phyloP scores from a whole-genome alignment of 2,888 invertebrate species.

The Gonocerus acuteangulatus region DNA sequence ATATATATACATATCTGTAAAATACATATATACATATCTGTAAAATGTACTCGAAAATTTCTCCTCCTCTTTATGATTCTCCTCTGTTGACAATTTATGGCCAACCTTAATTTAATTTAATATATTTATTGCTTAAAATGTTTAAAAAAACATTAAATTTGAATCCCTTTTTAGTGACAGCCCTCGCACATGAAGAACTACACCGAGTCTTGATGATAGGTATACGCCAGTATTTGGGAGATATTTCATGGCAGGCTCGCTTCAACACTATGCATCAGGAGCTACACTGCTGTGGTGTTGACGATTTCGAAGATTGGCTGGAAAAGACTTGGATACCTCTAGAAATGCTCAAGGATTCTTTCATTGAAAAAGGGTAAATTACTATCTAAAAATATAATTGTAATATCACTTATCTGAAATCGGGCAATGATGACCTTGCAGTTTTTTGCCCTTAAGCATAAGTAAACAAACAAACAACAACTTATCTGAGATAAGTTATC shows the following conservation, averaged over 20 bases:
- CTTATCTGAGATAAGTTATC: too few relatives aligned
- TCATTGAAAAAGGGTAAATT: background rate
- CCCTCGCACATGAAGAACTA: background rate
- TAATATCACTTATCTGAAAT: background rate
- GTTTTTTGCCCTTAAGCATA: too few relatives aligned
- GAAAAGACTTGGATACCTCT: constrained; percentile 25
- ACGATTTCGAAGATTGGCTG: constrained; percentile 21
- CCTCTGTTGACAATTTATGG: too few relatives aligned
- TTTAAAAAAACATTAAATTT: too few relatives aligned
- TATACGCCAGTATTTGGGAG: constrained; percentile 1
- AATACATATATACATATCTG: too few relatives aligned
- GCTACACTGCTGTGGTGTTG: constrained; percentile 22
- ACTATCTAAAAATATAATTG: background rate
- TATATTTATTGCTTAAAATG: too few relatives aligned
- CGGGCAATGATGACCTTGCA: too few relatives aligned
- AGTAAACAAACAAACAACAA: too few relatives aligned
- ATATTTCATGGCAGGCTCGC: constrained; percentile 14
- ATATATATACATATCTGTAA: too few relatives aligned
- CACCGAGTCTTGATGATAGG: constrained; percentile 6
- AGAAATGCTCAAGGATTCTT: background rate
- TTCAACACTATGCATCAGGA: constrained; percentile 23
- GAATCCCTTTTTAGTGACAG: background rate
- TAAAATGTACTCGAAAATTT: too few relatives aligned
- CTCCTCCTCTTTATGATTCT: too few relatives aligned
- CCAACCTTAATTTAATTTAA: too few relatives aligned